Evolutionary conservation across 1,140 invertebrate species (phyloP), one percentile per base, ranked within the genome.

Genomic region (Bicyclus anynana): DNA sequence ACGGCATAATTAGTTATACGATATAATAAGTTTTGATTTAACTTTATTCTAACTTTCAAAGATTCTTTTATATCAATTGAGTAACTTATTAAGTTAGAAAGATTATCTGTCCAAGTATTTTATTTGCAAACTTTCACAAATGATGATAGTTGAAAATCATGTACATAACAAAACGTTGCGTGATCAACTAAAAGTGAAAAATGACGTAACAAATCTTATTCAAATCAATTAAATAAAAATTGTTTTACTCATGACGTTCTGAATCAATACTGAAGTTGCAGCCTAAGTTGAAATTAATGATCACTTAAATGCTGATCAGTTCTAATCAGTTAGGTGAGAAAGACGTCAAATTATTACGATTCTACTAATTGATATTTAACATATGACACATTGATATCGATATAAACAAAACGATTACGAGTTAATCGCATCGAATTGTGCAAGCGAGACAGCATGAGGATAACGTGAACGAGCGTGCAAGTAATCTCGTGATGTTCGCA

Each of bases 361-460:
- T 17, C 13, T 40, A 17, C 16, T 40, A 40, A 40, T 40, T 17
- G 37, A 40, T 40, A 40, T 40, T 40, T 9, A 17, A 40, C 29
- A 16, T 33, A 17, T 52, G 50, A 40, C 50, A 52, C 50, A 51
- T 51, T 23, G 20, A 26, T 56, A 56, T 29, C 47, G 16, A 56
- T 40, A 55, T 35, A 38, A 33, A 29, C 29, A 40, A 29, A 48
- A 29, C 61, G 53, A 67, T 64, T 64, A 58, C 38, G 44, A 52
- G 13, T 33, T 38, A 44, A 27, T 51, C 48, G 7, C 35, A 40
- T 51, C 50, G 35, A 26, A 14, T 16, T 5, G 76, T 35, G 53
- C 56, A 70, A 85, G 67, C 54, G 75, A 74, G 77, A 83, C 48
- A 44, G 74, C 50, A 62, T 85, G 82, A 83, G 80, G 80, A 85